phyloP scores from a whole-genome alignment of 1,140 invertebrate genomes.

The Drosophila repletoides region DNA sequence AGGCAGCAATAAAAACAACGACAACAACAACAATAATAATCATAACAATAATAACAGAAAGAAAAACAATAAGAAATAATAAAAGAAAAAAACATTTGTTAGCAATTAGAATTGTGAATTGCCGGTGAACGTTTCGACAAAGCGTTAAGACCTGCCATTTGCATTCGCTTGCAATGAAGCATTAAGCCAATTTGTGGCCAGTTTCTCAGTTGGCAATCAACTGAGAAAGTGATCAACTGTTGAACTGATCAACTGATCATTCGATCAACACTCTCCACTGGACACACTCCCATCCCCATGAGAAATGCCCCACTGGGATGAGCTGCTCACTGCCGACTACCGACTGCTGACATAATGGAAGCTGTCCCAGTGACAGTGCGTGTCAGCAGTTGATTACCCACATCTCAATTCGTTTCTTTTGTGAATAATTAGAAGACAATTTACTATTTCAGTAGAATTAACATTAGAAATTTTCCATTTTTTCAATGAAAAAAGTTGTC shows the following conservation, averaged over 20 bases:
- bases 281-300: constrained; percentile 26
- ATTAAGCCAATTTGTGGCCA: constrained; percentile 70
- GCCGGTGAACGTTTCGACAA: constrained; percentile 69
- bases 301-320: constrained; percentile 13
- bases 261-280: constrained; percentile 19
- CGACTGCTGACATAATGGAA: constrained; percentile 17
- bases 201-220: constrained; percentile 37
- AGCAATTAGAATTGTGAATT: constrained; percentile 64
- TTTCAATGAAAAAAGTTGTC: too few species aligned
- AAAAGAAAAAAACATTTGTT: constrained; percentile 55
- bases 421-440: neutral
- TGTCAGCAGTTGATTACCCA: constrained; percentile 5
- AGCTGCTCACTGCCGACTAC: neutral
- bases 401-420: too few species aligned
- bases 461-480: neutral
- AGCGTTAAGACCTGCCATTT: constrained; percentile 72
- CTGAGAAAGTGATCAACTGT: too few species aligned
- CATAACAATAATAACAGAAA: neutral
- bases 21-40: too few species aligned
- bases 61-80: neutral
- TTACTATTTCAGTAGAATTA: neutral
- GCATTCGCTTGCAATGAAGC: constrained; percentile 76
- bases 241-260: constrained; percentile 42
- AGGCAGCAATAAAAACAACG: too few species aligned
- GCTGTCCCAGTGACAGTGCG: constrained; percentile 16